A percentile compares a stretch with the other conserved stretches of the same genome.
phyloP scores from a whole-genome alignment of 2,113 vertebrate species.

The Monarcha castaneiventris region DNA sequence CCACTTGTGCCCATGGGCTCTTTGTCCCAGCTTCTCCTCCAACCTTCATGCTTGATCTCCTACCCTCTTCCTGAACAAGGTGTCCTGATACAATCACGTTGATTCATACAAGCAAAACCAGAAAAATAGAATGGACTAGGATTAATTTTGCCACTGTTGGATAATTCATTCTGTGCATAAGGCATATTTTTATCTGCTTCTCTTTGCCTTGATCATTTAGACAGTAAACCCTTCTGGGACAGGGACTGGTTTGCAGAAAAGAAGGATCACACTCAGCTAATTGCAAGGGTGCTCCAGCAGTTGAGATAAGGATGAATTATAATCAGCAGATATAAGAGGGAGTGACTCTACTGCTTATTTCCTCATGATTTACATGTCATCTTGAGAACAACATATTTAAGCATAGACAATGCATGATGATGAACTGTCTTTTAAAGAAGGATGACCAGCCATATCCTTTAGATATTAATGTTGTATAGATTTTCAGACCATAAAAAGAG shows the following conservation, averaged over 20 bases:
- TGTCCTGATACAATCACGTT: rapidly evolving
- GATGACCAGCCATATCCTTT: neutral
- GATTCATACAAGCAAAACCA: neutral
- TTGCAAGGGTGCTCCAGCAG: neutral
- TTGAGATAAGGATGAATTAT: neutral
- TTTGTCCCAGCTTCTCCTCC: neutral
- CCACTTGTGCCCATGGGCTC: neutral
- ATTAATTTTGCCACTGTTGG: neutral
- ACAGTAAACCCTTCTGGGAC: neutral
- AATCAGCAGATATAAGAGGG: neutral
- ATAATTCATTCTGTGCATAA: neutral
- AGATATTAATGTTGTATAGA: neutral
- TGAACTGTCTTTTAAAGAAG: neutral
- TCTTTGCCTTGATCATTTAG: neutral
- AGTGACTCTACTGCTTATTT: neutral
- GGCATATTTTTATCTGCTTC: neutral
- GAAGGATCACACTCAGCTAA: neutral
- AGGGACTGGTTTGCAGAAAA: neutral
- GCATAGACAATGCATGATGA: neutral
- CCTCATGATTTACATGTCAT: neutral
- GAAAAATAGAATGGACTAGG: neutral
- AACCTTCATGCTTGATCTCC: neutral
- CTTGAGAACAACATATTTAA: neutral
- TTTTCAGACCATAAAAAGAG: neutral
- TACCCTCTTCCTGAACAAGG: neutral